Conservation (phyloP, 2,888 invertebrate species). For the Magallana nippona region DNA sequence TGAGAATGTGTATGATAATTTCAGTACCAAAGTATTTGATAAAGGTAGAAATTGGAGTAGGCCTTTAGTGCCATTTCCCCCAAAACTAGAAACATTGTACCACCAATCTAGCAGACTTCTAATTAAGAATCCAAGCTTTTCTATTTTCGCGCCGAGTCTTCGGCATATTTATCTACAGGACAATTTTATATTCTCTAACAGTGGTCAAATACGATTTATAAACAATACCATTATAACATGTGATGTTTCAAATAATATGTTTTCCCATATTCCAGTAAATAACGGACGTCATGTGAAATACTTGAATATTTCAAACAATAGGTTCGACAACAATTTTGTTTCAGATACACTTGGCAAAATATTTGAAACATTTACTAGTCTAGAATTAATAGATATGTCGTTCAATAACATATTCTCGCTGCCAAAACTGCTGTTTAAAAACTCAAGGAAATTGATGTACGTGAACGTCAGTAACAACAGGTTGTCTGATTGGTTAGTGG, state of each 20-base stretch:
- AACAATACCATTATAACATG: not conserved
- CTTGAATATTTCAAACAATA: conserved; percentile 25
- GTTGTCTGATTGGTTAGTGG: conserved; percentile 4
- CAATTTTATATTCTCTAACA: not conserved
- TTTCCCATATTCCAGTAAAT: not conserved
- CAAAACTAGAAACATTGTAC: not conserved
- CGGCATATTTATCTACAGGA: not conserved
- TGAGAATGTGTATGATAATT: too few species aligned
- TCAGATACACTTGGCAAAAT: not conserved
- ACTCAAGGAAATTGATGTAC: not conserved
- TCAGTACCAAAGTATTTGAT: too few species aligned
- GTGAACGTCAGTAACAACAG: conserved; percentile 33
- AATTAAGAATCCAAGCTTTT: not conserved
- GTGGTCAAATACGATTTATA: too few species aligned
- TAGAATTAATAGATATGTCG: not conserved
- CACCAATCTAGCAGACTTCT: not conserved
- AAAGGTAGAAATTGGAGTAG: too few species aligned
- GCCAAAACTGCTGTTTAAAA: not conserved
- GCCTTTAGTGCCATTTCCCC: too few species aligned
- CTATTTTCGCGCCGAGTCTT: too few species aligned
- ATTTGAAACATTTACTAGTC: conserved; percentile 2
- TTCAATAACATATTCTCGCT: conserved; percentile 21
- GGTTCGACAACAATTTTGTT: not conserved
- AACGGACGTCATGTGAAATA: not conserved
- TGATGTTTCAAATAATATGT: conserved; percentile 35